A percentile compares a stretch with the other conserved stretches of the same genome.
Evolutionary conservation across 1,140 invertebrate genomes (phyloP).

Genomic region (Drosophila gunungcola): DNA sequence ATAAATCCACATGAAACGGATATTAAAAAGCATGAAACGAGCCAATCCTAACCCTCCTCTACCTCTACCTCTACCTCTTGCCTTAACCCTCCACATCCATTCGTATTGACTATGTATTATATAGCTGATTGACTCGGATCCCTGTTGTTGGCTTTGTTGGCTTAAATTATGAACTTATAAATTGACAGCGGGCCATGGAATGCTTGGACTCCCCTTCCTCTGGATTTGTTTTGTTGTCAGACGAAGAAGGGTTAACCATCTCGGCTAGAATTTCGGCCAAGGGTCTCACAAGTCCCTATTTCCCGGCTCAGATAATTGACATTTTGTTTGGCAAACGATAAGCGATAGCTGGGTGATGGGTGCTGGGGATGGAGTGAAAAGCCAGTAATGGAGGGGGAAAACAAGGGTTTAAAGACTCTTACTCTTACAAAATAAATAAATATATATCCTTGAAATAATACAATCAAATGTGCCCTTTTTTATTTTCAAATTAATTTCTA

Average conservation of each 20-base stretch:
- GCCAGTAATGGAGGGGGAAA: no score
- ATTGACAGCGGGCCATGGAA: conserved; percentile 61
- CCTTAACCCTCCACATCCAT: conserved; percentile 3
- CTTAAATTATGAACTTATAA: conserved; percentile 77
- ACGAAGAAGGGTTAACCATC: conserved; percentile 11
- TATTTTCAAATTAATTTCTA: no score
- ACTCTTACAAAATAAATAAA: no score
- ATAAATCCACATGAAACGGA: conserved; percentile 81
- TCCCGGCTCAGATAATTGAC: conserved; percentile 41
- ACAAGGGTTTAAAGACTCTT: no score
- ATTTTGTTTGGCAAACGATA: conserved; percentile 23
- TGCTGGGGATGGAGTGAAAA: not conserved
- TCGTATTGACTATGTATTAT: conserved; percentile 57
- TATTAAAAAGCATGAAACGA: conserved; percentile 78
- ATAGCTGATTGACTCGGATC: conserved; percentile 75
- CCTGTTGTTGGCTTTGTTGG: conserved; percentile 55
- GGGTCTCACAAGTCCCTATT: conserved; percentile 7
- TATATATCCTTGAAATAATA: no score
- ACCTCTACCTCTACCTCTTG: not conserved
- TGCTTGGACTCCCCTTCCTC: not conserved
- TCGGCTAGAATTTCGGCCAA: conserved; percentile 12
- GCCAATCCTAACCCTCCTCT: conserved; percentile 24
- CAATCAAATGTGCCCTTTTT: no score
- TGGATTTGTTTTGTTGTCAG: conserved; percentile 13
- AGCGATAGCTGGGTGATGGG: conserved; percentile 13